phyloP scores from a whole-genome alignment of 30 jellyfish, hydroid and myxozoan genomes.

The Hydractinia symbiolongicarpus region DNA sequence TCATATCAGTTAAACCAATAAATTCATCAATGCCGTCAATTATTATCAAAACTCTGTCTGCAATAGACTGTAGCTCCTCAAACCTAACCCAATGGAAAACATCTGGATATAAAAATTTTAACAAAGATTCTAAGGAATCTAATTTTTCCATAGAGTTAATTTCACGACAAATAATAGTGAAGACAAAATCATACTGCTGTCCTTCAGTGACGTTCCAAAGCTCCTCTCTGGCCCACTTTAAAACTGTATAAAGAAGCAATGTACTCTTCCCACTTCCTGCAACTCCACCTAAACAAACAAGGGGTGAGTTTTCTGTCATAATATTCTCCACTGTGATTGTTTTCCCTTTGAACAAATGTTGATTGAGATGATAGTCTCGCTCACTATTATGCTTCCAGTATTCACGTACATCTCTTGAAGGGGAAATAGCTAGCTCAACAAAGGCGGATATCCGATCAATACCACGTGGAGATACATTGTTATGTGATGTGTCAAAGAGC shows the following conservation, averaged over 20 bases:
- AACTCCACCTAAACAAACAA: conserved; percentile 9
- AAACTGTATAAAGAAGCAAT: conserved; percentile 6
- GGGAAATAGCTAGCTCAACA: conserved; percentile 9
- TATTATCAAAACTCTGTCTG: background rate
- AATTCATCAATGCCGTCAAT: conserved; percentile 1
- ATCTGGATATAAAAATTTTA: background rate
- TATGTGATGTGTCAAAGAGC: no score
- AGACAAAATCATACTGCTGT: conserved; percentile 21
- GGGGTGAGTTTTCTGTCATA: background rate
- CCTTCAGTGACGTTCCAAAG: background rate
- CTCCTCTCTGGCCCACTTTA: conserved; percentile 43
- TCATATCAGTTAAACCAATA: background rate
- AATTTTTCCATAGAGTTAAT: background rate
- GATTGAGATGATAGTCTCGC: conserved; percentile 7
- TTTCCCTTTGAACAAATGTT: background rate
- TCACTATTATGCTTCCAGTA: background rate
- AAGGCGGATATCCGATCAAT: background rate
- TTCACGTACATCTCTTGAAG: background rate
- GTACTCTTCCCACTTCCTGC: conserved; percentile 45
- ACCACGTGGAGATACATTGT: background rate
- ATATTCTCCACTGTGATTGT: background rate
- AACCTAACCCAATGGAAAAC: background rate
- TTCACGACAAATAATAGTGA: conserved; percentile 29
- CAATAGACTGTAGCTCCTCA: background rate
- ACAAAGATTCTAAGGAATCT: background rate